These are phyloP conservation scores for Ganaspis sp. DNA, from an alignment of 1,140 invertebrate genomes.

Conservation along the genomic window DNA sequence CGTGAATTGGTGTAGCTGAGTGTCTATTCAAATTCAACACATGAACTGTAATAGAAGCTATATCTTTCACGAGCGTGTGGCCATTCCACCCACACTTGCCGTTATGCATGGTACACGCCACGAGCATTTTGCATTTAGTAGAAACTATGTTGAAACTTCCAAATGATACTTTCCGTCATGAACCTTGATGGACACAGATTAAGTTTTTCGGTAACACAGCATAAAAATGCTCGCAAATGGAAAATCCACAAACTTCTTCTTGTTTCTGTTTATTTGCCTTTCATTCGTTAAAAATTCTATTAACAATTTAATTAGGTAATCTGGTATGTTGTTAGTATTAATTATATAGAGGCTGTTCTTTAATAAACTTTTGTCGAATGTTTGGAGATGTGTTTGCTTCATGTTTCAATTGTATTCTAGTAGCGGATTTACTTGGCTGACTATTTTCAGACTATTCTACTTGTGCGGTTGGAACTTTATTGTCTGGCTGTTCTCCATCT, in stretches of 20 bases:
- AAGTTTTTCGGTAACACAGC: background rate
- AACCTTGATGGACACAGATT: background rate
- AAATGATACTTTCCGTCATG: background rate
- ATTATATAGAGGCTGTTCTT: no score
- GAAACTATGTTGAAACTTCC: slow-evolving; percentile 11
- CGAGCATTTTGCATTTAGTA: slow-evolving; percentile 20
- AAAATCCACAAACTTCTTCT: background rate
- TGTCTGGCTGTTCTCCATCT: no score
- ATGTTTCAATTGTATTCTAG: no score
- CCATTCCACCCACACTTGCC: slow-evolving; percentile 10
- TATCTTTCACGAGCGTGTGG: slow-evolving; percentile 21
- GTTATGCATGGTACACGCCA: background rate
- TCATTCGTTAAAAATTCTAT: slow-evolving; percentile 2
- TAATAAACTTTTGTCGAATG: no score
- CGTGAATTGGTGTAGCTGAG: slow-evolving; percentile 5
- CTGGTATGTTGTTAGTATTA: background rate
- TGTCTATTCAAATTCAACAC: slow-evolving; percentile 23
- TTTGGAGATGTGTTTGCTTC: no score
- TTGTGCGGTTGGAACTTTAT: no score
- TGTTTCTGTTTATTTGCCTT: background rate
- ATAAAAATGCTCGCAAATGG: background rate
- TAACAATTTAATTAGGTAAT: background rate
- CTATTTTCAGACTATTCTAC: no score
- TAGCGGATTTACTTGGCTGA: no score
- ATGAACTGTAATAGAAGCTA: slow-evolving; percentile 23